phyloP scores from a whole-genome alignment of 2,888 invertebrate species.

The Sinohyriopsis cumingii region DNA sequence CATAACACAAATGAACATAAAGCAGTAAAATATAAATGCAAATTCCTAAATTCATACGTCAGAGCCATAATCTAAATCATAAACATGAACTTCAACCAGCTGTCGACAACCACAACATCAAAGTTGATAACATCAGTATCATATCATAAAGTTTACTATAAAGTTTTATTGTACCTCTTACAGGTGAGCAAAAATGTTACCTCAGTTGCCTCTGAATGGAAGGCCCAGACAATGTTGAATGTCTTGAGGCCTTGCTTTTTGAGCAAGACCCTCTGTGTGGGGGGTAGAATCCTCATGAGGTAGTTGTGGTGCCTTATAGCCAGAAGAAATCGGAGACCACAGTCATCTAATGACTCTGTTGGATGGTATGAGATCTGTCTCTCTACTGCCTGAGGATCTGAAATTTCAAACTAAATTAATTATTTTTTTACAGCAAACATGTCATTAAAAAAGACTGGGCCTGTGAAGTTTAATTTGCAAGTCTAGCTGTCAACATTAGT shows the following conservation, averaged over 20 bases:
- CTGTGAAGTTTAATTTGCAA: too few species aligned
- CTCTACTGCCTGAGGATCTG: too few species aligned
- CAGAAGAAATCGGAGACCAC: constrained; percentile 94
- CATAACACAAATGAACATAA: too few species aligned
- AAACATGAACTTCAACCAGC: too few species aligned
- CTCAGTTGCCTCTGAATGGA: constrained; percentile 98
- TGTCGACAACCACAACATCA: not conserved
- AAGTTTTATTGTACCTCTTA: not conserved
- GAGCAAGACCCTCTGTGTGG: constrained; percentile 88
- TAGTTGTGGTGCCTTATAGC: constrained; percentile 99
- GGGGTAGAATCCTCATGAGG: constrained; percentile 91
- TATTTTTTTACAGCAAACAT: too few species aligned
- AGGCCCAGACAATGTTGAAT: constrained; percentile 97
- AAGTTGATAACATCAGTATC: not conserved
- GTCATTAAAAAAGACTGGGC: too few species aligned
- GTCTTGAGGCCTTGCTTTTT: constrained; percentile 81
- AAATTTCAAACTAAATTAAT: too few species aligned
- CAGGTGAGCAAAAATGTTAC: constrained; percentile 33
- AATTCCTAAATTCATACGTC: too few species aligned
- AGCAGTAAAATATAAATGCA: too few species aligned
- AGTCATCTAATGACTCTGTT: constrained; percentile 85
- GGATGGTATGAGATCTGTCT: constrained; percentile 8
- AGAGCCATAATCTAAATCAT: too few species aligned
- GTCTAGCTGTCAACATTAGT: too few species aligned
- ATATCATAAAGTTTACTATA: not conserved